Conservation (phyloP, 2,113 vertebrate species). For the Bothrops jararaca region DNA sequence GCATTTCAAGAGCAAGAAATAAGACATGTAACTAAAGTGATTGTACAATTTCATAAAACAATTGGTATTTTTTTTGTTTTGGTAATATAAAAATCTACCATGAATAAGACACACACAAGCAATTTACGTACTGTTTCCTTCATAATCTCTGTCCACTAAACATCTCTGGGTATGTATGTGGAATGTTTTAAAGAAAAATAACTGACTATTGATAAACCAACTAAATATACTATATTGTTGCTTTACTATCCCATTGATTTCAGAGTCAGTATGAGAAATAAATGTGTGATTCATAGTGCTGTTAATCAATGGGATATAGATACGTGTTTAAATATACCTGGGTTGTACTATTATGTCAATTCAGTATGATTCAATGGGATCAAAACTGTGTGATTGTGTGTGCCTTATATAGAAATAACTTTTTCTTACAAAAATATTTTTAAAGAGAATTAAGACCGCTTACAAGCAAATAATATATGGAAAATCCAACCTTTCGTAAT, state of each 20-base stretch:
- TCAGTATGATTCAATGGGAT: background rate
- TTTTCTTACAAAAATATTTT: background rate
- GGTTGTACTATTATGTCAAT: background rate
- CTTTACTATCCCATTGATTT: background rate
- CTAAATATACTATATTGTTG: background rate
- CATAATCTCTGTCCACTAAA: background rate
- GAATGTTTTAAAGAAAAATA: background rate
- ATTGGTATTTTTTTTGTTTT: background rate
- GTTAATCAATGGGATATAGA: background rate
- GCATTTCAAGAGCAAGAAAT: conserved; percentile 29
- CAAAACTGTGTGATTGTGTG: background rate
- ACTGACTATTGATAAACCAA: background rate
- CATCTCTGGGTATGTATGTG: background rate
- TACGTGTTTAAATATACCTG: background rate
- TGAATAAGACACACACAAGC: background rate
- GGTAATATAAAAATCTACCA: background rate
- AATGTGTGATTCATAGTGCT: background rate
- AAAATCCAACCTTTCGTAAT: background rate
- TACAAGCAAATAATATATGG: background rate
- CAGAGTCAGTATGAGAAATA: background rate
- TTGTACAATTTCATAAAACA: background rate
- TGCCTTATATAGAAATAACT: background rate
- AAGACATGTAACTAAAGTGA: conserved; percentile 2
- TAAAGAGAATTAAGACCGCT: background rate
- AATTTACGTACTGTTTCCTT: background rate